Evolutionary conservation across 2,888 invertebrate species (phyloP).

Genomic region (Sthenelais limicola): DNA sequence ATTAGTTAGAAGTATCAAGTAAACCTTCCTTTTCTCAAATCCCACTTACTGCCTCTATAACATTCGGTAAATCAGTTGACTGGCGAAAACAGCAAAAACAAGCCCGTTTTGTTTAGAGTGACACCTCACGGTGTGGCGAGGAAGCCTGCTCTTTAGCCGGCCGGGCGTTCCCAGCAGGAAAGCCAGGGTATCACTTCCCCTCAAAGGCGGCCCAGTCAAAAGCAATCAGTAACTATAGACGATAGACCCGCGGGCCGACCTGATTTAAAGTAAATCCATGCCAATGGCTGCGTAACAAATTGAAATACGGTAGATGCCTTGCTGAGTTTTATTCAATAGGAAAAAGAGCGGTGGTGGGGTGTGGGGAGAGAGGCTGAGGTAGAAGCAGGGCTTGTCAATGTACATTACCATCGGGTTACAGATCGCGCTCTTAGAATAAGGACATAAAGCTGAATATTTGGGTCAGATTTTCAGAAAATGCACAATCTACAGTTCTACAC

Average conservation of each 20-base stretch:
- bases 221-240: neutral
- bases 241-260: conserved; percentile 1
- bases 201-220: conserved; percentile 1
- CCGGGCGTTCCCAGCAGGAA: no score
- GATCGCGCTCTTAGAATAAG: neutral
- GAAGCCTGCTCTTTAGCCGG: no score
- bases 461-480: no score
- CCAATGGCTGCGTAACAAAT: conserved; percentile 26
- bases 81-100: no score
- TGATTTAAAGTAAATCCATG: conserved; percentile 24
- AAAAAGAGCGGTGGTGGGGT: neutral
- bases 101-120: no score
- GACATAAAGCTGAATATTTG: no score
- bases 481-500: no score
- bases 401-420: conserved; percentile 23
- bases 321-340: conserved; percentile 19
- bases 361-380: neutral
- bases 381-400: conserved; percentile 8
- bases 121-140: no score
- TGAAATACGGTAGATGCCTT: conserved; percentile 10
- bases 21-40: no score
- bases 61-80: no score
- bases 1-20: no score
- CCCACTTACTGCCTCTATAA: no score
- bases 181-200: neutral